These are phyloP conservation scores for Teinopalpus imperialis DNA, from an alignment of 2,888 invertebrate species.

Conservation along the genomic window DNA sequence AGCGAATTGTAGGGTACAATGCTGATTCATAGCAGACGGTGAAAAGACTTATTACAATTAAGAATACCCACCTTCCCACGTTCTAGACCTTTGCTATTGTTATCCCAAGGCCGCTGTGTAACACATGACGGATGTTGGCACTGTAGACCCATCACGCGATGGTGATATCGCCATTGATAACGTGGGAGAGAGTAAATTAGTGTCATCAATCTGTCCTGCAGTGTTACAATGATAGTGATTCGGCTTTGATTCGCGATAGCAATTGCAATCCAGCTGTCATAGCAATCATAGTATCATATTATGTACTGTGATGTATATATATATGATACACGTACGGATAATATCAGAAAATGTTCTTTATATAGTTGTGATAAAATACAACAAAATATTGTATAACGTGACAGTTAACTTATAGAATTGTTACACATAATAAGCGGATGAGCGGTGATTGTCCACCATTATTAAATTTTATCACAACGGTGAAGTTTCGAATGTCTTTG, in stretches of 20 bases:
- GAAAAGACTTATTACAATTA: constrained; percentile 6
- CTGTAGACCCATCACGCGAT: constrained; percentile 19
- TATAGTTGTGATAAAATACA: neutral
- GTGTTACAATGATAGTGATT: constrained; percentile 17
- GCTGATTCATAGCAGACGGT: too few species aligned
- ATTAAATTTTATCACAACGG: constrained; percentile 9
- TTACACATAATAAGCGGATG: constrained; percentile 15
- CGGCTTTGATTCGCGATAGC: constrained; percentile 19
- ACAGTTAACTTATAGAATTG: constrained; percentile 4
- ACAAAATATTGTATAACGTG: too few species aligned
- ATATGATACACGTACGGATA: too few species aligned
- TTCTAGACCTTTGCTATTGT: constrained; percentile 26
- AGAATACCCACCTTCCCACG: constrained; percentile 20
- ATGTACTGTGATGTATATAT: neutral
- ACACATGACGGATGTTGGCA: constrained; percentile 11
- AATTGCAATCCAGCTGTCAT: constrained; percentile 11
- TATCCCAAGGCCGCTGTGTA: constrained; percentile 19
- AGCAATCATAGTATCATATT: neutral
- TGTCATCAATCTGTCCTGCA: constrained; percentile 24
- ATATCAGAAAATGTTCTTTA: too few species aligned
- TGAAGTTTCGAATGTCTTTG: constrained; percentile 7
- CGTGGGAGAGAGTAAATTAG: constrained; percentile 15
- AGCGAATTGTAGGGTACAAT: too few species aligned
- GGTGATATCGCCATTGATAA: constrained; percentile 10
- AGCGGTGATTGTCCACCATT: constrained; percentile 11